These are phyloP conservation scores for Pluvialis apricaria DNA, from an alignment of 2,113 vertebrate species.

Conservation along the genomic window DNA sequence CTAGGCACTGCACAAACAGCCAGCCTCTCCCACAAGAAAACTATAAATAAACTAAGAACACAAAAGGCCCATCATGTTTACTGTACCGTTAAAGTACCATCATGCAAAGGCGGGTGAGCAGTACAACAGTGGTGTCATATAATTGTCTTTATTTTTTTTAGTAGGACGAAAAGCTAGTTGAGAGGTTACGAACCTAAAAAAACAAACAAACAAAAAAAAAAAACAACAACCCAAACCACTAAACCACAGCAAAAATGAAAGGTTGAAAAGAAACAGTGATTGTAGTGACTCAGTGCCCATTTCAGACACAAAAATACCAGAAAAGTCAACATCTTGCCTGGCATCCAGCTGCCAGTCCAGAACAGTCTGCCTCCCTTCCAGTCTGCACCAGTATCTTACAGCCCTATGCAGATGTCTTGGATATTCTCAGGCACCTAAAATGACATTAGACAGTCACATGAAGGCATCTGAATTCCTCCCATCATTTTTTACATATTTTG, in stretches of 20 bases:
- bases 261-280: neutral
- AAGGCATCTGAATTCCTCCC: neutral
- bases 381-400: neutral
- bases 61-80: neutral
- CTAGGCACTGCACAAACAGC: neutral
- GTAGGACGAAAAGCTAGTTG: neutral
- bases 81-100: rapidly evolving
- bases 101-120: neutral
- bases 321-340: neutral
- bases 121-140: neutral
- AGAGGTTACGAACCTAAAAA: neutral
- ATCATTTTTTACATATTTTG: neutral
- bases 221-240: neutral
- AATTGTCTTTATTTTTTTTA: neutral
- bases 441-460: neutral
- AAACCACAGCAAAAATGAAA: neutral
- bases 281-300: neutral
- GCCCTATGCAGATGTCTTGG: rapidly evolving
- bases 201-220: neutral
- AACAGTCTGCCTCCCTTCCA: rapidly evolving
- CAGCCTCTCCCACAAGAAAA: neutral
- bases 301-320: neutral
- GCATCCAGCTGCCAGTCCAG: neutral
- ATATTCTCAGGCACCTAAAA: neutral
- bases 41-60: neutral